Percentiles rank a stretch among this genome's conserved stretches.
These are phyloP conservation scores for Dolichomitus sp. DNA, from an alignment of 2,888 invertebrate genomes.

Conservation along the genomic window DNA sequence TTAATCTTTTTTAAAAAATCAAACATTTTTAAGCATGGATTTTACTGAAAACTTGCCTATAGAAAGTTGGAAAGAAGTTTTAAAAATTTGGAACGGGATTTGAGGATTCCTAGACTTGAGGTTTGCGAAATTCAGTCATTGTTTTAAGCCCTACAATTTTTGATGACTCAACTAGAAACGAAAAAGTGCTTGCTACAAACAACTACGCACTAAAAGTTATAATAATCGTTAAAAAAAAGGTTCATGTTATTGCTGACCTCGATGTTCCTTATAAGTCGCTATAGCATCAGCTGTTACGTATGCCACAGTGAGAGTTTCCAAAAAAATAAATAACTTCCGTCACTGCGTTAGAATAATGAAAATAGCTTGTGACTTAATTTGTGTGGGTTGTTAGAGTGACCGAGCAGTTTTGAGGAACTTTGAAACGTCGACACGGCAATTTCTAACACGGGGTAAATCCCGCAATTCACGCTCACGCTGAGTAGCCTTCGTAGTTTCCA, in stretches of 20 bases:
- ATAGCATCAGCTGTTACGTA: background rate
- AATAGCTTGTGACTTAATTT: slow-evolving; percentile 3
- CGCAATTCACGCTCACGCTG: slow-evolving; percentile 22
- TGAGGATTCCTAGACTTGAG: too few species aligned
- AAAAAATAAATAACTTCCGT: background rate
- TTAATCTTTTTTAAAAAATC: background rate
- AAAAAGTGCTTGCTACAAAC: too few species aligned
- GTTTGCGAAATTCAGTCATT: too few species aligned
- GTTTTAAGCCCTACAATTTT: too few species aligned
- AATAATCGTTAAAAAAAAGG: too few species aligned
- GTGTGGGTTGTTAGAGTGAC: slow-evolving; percentile 11
- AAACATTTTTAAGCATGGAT: too few species aligned
- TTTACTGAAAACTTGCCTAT: too few species aligned
- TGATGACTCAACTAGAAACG: too few species aligned
- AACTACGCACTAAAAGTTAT: too few species aligned
- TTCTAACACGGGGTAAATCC: slow-evolving; percentile 37
- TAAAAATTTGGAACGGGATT: background rate
- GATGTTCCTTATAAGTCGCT: background rate
- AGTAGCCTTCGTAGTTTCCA: background rate
- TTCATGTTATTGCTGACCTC: too few species aligned
- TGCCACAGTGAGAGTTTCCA: background rate
- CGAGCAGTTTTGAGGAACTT: slow-evolving; percentile 36
- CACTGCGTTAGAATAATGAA: slow-evolving; percentile 5
- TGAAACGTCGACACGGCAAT: slow-evolving; percentile 13
- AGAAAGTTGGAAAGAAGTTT: background rate